These are phyloP conservation scores for Orthosia gracilis DNA, from an alignment of 2,888 invertebrate genomes.

Conservation along the genomic window DNA sequence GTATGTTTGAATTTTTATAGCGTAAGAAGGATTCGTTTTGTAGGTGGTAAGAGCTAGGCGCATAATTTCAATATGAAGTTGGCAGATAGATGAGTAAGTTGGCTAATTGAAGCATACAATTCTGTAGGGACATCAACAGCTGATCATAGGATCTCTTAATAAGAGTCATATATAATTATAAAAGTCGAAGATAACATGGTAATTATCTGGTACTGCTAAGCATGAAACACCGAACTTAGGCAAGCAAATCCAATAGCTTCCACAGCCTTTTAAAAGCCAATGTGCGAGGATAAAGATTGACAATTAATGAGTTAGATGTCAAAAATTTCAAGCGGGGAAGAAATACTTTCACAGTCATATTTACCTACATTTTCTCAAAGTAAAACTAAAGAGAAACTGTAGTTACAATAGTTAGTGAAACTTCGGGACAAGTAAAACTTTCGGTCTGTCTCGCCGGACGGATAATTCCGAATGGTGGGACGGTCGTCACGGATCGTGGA, in stretches of 20 bases:
- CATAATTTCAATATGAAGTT: too few relatives aligned
- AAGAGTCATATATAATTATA: background rate
- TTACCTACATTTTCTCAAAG: slow-evolving; percentile 23
- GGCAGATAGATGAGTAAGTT: too few relatives aligned
- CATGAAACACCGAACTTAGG: background rate
- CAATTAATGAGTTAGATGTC: too few relatives aligned
- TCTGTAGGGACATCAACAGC: background rate
- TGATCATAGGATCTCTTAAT: background rate
- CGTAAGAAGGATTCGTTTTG: background rate
- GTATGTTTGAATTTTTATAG: background rate
- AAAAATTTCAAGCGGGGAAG: background rate
- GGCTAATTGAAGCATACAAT: background rate
- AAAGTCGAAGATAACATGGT: background rate
- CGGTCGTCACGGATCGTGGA: background rate
- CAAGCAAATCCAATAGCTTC: background rate
- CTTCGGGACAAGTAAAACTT: slow-evolving; percentile 15
- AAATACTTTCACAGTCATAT: background rate
- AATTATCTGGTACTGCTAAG: too few relatives aligned
- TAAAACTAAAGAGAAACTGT: slow-evolving; percentile 29
- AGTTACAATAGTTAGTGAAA: slow-evolving; percentile 22
- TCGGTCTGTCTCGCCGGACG: slow-evolving; percentile 12
- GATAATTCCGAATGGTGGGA: slow-evolving; percentile 15
- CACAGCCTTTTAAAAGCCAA: background rate
- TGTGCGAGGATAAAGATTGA: background rate
- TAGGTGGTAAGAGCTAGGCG: background rate